phyloP scores from a whole-genome alignment of 2,888 invertebrate species.

The Anodontia alba region DNA sequence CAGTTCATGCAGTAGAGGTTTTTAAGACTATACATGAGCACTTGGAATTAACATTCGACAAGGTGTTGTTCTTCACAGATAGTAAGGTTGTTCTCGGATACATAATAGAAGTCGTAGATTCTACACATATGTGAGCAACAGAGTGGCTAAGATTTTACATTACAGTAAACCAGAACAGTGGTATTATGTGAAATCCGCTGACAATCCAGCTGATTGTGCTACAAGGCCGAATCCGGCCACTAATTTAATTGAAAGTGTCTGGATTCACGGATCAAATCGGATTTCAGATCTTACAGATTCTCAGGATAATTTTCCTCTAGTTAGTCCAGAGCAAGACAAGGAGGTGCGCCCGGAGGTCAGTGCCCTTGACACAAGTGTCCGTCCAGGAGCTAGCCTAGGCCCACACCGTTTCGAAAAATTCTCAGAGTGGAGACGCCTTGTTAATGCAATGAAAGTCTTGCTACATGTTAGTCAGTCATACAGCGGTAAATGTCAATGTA shows the following conservation, averaged over 20 bases:
- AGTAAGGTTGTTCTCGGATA: constrained; percentile 58
- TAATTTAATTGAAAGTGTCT: constrained; percentile 31
- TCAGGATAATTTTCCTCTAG: constrained; percentile 16
- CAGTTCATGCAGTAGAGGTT: constrained; percentile 56
- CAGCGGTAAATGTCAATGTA: constrained; percentile 7
- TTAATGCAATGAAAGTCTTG: constrained; percentile 15
- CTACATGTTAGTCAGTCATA: neutral
- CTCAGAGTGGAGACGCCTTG: constrained; percentile 42
- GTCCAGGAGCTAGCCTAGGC: too few relatives aligned
- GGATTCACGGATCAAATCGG: constrained; percentile 43
- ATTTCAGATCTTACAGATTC: too few relatives aligned
- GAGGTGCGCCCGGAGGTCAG: constrained; percentile 36
- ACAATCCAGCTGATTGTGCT: constrained; percentile 55
- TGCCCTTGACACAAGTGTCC: too few relatives aligned
- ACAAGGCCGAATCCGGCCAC: constrained; percentile 33
- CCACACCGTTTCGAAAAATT: constrained; percentile 41
- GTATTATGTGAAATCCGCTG: constrained; percentile 39
- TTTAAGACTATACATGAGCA: too few relatives aligned
- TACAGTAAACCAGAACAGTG: too few relatives aligned
- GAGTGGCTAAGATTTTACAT: too few relatives aligned
- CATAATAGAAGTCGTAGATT: too few relatives aligned
- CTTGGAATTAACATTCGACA: constrained; percentile 4
- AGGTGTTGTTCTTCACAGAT: constrained; percentile 50
- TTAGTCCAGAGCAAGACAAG: constrained; percentile 30
- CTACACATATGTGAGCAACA: too few relatives aligned